Percentiles rank a stretch among this genome's conserved stretches.
Conservation (phyloP, 2,797 vertebrate genomes). For the Thamnophis elegans region DNA sequence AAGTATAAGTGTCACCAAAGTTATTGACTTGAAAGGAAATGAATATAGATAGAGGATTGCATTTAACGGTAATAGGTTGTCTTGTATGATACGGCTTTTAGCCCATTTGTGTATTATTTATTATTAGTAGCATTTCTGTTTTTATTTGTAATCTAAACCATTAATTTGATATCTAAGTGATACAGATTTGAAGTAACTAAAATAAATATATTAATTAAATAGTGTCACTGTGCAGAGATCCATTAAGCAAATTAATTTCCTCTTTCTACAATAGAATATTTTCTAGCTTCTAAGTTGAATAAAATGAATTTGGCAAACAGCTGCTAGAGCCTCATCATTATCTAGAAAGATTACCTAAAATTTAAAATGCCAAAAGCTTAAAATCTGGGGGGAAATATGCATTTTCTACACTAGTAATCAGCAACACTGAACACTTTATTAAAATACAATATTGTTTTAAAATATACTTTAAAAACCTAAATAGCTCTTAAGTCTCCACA, state of each 20-base stretch:
- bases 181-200: background rate
- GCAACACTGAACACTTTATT: slow-evolving; percentile 36
- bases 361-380: slow-evolving; percentile 58
- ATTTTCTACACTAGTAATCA: slow-evolving; percentile 39
- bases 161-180: background rate
- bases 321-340: slow-evolving; percentile 47
- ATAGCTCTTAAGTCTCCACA: background rate
- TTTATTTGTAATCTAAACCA: slow-evolving; percentile 1
- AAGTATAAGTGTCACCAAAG: background rate
- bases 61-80: background rate
- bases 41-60: background rate
- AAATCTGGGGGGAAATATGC: slow-evolving; percentile 55
- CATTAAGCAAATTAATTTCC: slow-evolving; percentile 29
- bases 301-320: slow-evolving; percentile 63
- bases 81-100: background rate
- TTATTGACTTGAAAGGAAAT: background rate
- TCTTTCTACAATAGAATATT: background rate
- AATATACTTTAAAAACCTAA: slow-evolving; percentile 11
- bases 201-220: slow-evolving; percentile 17
- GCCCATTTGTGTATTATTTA: background rate
- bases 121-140: slow-evolving; percentile 27
- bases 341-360: slow-evolving; percentile 52
- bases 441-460: background rate
- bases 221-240: slow-evolving; percentile 21
- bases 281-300: slow-evolving; percentile 50